These are phyloP conservation scores for Epirrhoe tristata DNA, from an alignment of 2,888 invertebrate species.

Conservation along the genomic window DNA sequence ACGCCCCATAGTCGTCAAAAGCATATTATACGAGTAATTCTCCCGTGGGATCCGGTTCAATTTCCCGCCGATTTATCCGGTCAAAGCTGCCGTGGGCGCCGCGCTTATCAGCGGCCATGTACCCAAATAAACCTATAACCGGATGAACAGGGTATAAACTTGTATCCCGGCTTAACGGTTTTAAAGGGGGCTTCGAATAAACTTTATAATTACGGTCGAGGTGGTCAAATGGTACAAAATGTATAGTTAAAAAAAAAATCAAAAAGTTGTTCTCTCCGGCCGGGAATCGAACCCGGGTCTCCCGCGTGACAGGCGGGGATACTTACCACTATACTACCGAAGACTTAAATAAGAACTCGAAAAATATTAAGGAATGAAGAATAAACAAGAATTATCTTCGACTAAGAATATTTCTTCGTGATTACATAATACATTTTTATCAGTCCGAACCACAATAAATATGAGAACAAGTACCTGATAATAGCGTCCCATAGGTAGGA, in stretches of 20 bases:
- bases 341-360: no score
- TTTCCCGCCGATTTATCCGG: slow-evolving; percentile 64
- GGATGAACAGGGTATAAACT: neutral
- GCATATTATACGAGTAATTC: slow-evolving; percentile 38
- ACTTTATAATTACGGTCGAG: neutral
- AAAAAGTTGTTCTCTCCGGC: slow-evolving; percentile 66
- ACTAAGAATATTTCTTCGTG: no score
- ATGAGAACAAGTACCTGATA: no score
- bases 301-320: slow-evolving; percentile 86
- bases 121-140: slow-evolving; percentile 45
- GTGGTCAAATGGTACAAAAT: neutral
- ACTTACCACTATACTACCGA: slow-evolving; percentile 86
- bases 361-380: no score
- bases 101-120: slow-evolving; percentile 67
- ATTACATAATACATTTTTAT: no score
- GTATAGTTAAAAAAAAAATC: neutral
- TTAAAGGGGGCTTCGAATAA: neutral
- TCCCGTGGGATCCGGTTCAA: slow-evolving; percentile 46
- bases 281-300: slow-evolving; percentile 87
- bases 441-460: no score
- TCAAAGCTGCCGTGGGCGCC: slow-evolving; percentile 54
- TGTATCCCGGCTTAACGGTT: neutral
- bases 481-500: no score
- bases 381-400: no score
- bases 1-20: slow-evolving; percentile 24